These are phyloP conservation scores for Dusona sp. DNA, from an alignment of 2,888 invertebrate genomes.

Conservation along the genomic window DNA sequence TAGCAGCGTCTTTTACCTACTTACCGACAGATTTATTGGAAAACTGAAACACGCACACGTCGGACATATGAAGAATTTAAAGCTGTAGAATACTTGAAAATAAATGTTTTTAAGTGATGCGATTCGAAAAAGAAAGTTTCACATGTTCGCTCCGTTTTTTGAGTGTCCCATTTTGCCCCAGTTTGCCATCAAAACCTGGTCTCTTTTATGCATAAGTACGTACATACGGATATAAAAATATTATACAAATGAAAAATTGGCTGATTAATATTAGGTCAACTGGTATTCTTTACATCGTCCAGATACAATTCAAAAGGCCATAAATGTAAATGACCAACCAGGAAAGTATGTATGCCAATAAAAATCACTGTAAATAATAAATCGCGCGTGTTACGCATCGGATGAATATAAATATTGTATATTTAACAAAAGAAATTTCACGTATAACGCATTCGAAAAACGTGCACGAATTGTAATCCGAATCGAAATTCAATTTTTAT, in stretches of 20 bases:
- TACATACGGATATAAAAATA: not conserved
- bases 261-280: not conserved
- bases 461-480: not conserved
- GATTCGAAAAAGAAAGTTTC: not conserved
- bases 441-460: not conserved
- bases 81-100: not conserved
- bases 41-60: not conserved
- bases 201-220: not conserved
- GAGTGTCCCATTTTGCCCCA: not conserved
- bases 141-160: not conserved
- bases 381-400: conserved; percentile 26
- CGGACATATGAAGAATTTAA: not conserved
- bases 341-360: not conserved
- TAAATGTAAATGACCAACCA: conserved; percentile 3
- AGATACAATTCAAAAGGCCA: not conserved
- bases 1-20: not conserved
- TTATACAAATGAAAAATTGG: not conserved
- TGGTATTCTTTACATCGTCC: not conserved
- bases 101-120: not conserved
- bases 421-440: not conserved
- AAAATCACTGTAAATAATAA: conserved; percentile 28
- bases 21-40: not conserved
- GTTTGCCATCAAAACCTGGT: not conserved
- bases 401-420: not conserved
- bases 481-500: not conserved